A percentile compares a stretch with the other conserved stretches of the same genome.
Conservation (phyloP, 1,140 invertebrate genomes). For the Drosophila rufa region DNA sequence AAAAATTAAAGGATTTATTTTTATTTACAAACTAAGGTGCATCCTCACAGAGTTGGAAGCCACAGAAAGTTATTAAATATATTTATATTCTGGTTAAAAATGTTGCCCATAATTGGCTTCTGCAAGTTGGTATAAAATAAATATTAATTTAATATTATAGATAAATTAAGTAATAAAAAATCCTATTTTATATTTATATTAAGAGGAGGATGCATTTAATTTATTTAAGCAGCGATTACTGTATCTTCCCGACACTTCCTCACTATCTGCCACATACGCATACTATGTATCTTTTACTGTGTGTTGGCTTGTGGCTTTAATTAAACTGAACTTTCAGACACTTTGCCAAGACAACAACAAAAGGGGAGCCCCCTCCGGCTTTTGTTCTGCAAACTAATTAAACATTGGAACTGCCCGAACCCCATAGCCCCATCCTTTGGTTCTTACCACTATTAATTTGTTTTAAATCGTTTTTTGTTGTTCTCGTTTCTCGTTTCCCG, state of each 20-base stretch:
- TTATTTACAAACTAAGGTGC: not conserved
- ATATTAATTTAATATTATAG: not conserved
- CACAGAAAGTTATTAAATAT: no score
- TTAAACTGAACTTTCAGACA: constrained; percentile 62
- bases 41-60: not conserved
- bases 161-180: not conserved
- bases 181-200: no score
- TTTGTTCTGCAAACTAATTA: constrained; percentile 78
- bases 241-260: constrained; percentile 9
- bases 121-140: no score
- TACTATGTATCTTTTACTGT: constrained; percentile 2
- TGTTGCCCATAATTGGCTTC: no score
- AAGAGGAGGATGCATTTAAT: not conserved
- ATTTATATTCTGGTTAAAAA: no score
- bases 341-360: constrained; percentile 47
- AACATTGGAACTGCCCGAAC: constrained; percentile 54
- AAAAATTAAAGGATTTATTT: constrained; percentile 10
- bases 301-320: constrained; percentile 69
- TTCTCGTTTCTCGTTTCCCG: not conserved
- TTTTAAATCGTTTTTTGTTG: constrained; percentile 69
- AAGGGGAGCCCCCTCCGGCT: constrained; percentile 24
- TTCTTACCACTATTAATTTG: constrained; percentile 71
- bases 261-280: constrained; percentile 6
- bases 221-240: constrained; percentile 13
- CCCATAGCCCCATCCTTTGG: not conserved